Percentiles rank a stretch among this genome's conserved stretches.
Conservation (phyloP, 2,888 invertebrate genomes). For the Philereme vetulata region DNA sequence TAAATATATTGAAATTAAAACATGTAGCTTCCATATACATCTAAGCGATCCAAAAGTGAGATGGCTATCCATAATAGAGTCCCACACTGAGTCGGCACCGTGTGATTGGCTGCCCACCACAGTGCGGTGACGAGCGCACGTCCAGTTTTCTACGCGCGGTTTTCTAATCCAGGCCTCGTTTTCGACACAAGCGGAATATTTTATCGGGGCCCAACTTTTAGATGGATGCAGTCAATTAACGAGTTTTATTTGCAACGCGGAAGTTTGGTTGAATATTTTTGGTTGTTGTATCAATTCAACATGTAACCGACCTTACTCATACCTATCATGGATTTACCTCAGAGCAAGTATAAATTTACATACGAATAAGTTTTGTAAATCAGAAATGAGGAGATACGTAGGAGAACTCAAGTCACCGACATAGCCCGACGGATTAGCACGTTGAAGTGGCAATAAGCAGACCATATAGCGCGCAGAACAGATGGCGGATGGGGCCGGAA, state of each 20-base stretch:
- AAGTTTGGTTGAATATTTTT: background rate
- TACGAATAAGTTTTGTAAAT: too few relatives aligned
- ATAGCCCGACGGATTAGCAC: too few relatives aligned
- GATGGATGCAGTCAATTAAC: constrained; percentile 29
- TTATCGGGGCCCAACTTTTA: constrained; percentile 35
- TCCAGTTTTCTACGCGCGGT: constrained; percentile 68
- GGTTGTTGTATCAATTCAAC: background rate
- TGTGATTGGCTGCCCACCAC: constrained; percentile 52
- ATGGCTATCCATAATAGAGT: constrained; percentile 27
- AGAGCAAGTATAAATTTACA: too few relatives aligned
- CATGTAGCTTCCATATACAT: too few relatives aligned
- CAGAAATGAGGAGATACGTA: too few relatives aligned
- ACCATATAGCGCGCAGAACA: too few relatives aligned
- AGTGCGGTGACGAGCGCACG: constrained; percentile 45
- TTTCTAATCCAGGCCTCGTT: constrained; percentile 68
- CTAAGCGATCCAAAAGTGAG: constrained; percentile 12
- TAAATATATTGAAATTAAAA: too few relatives aligned
- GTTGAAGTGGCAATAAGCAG: too few relatives aligned
- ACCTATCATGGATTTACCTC: too few relatives aligned
- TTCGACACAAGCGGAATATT: constrained; percentile 49
- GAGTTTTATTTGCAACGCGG: constrained; percentile 27
- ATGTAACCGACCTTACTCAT: too few relatives aligned
- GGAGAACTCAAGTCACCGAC: too few relatives aligned
- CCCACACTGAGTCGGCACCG: constrained; percentile 41
- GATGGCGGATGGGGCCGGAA: too few relatives aligned